These are phyloP conservation scores for Drosophila suboccidentalis DNA, from an alignment of 2,888 invertebrate species.

Conservation along the genomic window DNA sequence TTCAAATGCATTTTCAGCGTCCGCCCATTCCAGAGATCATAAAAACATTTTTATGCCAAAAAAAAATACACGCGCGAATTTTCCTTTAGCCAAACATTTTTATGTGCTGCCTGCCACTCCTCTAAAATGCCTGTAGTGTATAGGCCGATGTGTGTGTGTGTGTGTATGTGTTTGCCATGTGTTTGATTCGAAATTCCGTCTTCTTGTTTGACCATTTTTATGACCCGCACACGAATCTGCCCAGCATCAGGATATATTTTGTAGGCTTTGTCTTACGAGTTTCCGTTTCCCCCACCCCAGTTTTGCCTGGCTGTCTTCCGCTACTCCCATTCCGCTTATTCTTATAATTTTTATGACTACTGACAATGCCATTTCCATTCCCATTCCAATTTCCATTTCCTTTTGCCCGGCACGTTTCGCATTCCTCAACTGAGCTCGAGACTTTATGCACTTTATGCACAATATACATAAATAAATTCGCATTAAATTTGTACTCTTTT, in stretches of 20 bases:
- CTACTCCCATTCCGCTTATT: slow-evolving; percentile 34
- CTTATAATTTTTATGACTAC: slow-evolving; percentile 61
- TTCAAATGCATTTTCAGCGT: slow-evolving; percentile 68
- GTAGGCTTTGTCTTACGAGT: slow-evolving; percentile 63
- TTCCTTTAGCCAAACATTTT: slow-evolving; percentile 50
- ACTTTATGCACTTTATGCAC: slow-evolving; percentile 64
- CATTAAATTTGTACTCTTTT: slow-evolving; percentile 57
- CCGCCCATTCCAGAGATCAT: slow-evolving; percentile 32
- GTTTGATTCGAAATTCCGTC: slow-evolving; percentile 53
- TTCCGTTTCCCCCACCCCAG: background rate
- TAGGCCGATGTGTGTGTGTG: background rate
- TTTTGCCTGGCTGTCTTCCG: background rate
- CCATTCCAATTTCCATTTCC: slow-evolving; percentile 16
- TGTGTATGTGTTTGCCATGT: slow-evolving; percentile 35
- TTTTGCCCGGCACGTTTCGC: slow-evolving; percentile 50
- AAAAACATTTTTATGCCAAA: slow-evolving; percentile 59
- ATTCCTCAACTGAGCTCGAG: slow-evolving; percentile 12
- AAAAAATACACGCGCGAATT: slow-evolving; percentile 52
- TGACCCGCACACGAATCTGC: slow-evolving; percentile 60
- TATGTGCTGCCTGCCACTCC: slow-evolving; percentile 62
- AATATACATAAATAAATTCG: slow-evolving; percentile 63
- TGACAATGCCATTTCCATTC: slow-evolving; percentile 45
- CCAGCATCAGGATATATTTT: slow-evolving; percentile 45
- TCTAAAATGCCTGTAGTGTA: slow-evolving; percentile 15
- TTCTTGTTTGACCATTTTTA: slow-evolving; percentile 64